These are phyloP conservation scores for Gyps fulvus DNA, from an alignment of 2,113 vertebrate species.

Conservation along the genomic window DNA sequence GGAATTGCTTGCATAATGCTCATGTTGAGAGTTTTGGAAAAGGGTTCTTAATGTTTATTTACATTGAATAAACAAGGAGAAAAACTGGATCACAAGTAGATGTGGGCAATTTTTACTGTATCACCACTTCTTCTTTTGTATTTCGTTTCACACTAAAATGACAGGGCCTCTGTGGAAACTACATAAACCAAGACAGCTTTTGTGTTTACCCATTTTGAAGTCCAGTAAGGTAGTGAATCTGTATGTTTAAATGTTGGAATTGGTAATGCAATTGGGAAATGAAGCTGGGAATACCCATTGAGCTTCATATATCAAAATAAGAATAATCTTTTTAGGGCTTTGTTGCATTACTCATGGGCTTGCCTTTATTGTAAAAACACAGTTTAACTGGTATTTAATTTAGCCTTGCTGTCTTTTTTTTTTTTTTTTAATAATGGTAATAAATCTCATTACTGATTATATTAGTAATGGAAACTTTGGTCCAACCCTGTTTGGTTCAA, in stretches of 20 bases:
- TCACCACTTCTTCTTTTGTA: not conserved
- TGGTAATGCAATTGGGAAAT: not conserved
- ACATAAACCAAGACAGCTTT: not conserved
- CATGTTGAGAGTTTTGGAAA: not conserved
- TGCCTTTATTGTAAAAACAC: not conserved
- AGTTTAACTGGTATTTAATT: not conserved
- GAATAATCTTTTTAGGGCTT: not conserved
- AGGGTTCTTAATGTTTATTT: not conserved
- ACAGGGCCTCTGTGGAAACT: not conserved
- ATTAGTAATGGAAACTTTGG: not conserved
- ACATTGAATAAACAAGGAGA: not conserved
- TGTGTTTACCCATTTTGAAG: not conserved
- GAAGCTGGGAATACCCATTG: not conserved
- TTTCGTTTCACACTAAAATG: not conserved
- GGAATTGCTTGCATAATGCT: not conserved
- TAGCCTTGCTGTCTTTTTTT: not conserved
- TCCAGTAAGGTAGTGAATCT: not conserved
- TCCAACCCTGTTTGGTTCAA: not conserved
- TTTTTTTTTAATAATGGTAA: not conserved
- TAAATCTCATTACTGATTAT: not conserved
- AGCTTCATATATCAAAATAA: not conserved
- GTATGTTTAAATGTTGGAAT: not conserved
- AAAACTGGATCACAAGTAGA: not conserved
- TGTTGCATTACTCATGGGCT: not conserved
- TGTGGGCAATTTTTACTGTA: not conserved